A percentile compares a stretch with the other conserved stretches of the same genome.
Conservation (phyloP, 1,140 invertebrate genomes). For the Drosophila trapezifrons region DNA sequence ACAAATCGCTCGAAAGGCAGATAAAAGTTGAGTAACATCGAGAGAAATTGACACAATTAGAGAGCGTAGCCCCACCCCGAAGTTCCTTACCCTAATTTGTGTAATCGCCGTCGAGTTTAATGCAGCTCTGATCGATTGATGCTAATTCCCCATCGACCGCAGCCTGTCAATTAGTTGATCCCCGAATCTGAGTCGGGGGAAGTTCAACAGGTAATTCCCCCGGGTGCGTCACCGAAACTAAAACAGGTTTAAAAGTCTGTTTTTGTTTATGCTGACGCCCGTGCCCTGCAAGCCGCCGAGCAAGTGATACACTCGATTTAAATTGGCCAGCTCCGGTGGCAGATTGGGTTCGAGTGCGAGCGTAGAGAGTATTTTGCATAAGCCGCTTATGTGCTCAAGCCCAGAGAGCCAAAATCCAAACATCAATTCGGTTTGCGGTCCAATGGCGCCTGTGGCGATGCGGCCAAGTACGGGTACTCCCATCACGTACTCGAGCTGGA, state of each 20-base stretch:
- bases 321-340: conserved; percentile 24
- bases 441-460: conserved; percentile 37
- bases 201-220: conserved; percentile 40
- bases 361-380: conserved; percentile 49
- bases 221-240: conserved; percentile 21
- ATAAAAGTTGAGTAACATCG: background rate
- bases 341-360: conserved; percentile 10
- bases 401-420: conserved; percentile 52
- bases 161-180: conserved; percentile 22
- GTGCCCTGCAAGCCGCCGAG: conserved; percentile 17
- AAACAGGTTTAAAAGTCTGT: conserved; percentile 39
- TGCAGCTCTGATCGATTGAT: conserved; percentile 1
- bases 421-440: conserved; percentile 33
- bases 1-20: background rate
- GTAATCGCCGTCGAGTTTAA: background rate
- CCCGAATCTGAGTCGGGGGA: conserved; percentile 41
- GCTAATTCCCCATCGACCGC: conserved; percentile 28
- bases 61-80: no score
- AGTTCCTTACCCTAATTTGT: background rate
- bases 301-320: conserved; percentile 37
- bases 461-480: conserved; percentile 12
- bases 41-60: conserved; percentile 4
- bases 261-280: conserved; percentile 28
- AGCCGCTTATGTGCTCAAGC: conserved; percentile 50
- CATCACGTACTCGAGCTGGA: conserved; percentile 36